These are phyloP conservation scores for Geococcyx californianus DNA, from an alignment of 2,113 vertebrate species.

Conservation along the genomic window DNA sequence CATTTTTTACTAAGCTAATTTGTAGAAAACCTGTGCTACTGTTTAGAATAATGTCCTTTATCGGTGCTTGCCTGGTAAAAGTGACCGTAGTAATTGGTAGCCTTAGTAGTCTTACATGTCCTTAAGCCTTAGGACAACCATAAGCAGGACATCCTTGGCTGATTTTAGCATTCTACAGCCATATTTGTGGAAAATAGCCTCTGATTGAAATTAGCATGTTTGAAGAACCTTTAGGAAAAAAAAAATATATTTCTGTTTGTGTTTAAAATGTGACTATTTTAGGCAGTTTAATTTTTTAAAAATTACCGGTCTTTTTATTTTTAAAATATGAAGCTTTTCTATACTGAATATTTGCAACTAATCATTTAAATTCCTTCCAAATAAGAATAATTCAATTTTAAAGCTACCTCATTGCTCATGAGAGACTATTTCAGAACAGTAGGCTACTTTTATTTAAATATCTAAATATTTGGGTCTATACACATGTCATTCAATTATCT, in stretches of 20 bases:
- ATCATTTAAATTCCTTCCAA: not conserved
- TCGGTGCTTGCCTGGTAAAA: not conserved
- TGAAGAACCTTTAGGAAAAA: not conserved
- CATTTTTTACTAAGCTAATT: not conserved
- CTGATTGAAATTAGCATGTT: not conserved
- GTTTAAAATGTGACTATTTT: not conserved
- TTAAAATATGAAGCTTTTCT: not conserved
- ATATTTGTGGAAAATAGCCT: not conserved
- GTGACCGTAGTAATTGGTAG: not conserved
- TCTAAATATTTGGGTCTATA: not conserved
- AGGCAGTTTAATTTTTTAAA: not conserved
- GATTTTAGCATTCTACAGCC: not conserved
- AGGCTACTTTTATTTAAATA: not conserved
- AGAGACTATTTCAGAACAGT: not conserved
- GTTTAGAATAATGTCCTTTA: not conserved
- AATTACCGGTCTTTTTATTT: not conserved
- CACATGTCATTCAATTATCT: not conserved
- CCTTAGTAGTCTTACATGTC: not conserved
- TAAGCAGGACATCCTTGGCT: not conserved
- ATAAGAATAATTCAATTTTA: not conserved
- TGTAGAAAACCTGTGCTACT: not conserved
- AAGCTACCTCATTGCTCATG: not conserved
- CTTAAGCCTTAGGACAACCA: not conserved
- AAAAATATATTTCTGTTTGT: not conserved
- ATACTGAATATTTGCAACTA: not conserved